Conservation (phyloP, 2,888 invertebrate species). For the Sepioteuthis lessoniana region DNA sequence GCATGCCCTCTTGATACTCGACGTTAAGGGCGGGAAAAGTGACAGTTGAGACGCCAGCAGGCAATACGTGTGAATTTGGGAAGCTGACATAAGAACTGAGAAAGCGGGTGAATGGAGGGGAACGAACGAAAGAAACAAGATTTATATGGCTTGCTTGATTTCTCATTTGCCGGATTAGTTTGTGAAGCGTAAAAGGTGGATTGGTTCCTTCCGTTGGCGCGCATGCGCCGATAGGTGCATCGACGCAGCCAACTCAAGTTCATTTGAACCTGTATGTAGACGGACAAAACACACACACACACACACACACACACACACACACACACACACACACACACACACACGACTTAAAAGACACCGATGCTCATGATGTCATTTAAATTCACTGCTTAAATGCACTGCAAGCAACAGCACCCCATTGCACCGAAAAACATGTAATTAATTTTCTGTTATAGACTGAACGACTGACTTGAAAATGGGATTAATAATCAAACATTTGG, state of each 20-base stretch:
- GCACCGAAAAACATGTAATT: too few relatives aligned
- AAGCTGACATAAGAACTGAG: background rate
- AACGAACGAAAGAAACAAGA: background rate
- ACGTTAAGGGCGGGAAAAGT: background rate
- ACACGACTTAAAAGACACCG: too few relatives aligned
- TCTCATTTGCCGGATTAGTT: background rate
- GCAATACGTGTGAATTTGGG: background rate
- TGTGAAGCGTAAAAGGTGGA: background rate
- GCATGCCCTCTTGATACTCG: background rate
- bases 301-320: background rate
- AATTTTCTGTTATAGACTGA: too few relatives aligned
- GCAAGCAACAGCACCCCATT: too few relatives aligned
- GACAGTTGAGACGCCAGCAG: background rate
- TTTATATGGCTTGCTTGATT: background rate
- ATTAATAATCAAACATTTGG: too few relatives aligned
- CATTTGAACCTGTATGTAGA: background rate
- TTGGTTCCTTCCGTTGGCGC: background rate
- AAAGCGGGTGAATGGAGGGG: too few relatives aligned
- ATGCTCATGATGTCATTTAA: too few relatives aligned
- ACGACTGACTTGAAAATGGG: too few relatives aligned
- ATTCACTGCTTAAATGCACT: too few relatives aligned
- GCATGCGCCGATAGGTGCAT: background rate
- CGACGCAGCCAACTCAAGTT: background rate
- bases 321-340: background rate
- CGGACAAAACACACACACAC: background rate